Evolutionary conservation across 2,888 invertebrate genomes (phyloP), one percentile per base, ranked within the genome.

Genomic region (Sturmia bella): DNA sequence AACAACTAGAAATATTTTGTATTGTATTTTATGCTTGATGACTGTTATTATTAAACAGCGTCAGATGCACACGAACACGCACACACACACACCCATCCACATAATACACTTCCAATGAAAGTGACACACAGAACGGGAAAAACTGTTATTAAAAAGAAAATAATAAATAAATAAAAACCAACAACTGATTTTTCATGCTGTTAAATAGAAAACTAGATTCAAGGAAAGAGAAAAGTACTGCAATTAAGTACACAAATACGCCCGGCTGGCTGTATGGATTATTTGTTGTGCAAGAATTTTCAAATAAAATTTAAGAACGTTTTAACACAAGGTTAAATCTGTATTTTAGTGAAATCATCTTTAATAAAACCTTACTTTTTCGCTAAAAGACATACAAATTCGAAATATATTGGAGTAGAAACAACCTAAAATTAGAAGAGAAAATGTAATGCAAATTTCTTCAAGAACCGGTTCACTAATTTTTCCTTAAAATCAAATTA

Each of bases 41-140:
- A 66, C 54, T 74, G 69, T 74, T 82, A 78, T 82, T 82, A 73
- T 64, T 64, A 73, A 57, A 69, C 59, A 74, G 69, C 63, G 54
- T 66, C 50, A 57, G 56, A 70, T 37, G 54, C 72, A 69, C 27
- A 69, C 19, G 56, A 19, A 69, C 3, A 5, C 27, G 64, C 19
- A 61, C 24, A 69, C 3, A 5, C 32, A 32, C 7, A 3, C 32
- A 3, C 19, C 69, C 19, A 56, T 13, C 37, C 64, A 52, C 52
- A 52, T 24, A 24, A 19, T 56, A 61, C n/a, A 32, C 24, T 45
- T 19, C 19, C 6, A 4, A 27, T 39, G 27, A n/a, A n/a, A 54
- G 15, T 61, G 61, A 27, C 41, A 69, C 4, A 61, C 21, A 45
- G 24, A 32, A 32, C 64, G 48, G 27, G 12, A 45, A 13, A 57